A percentile compares a stretch with the other conserved stretches of the same genome.
Conservation (phyloP, 2,113 vertebrate species). For the Xyrauchen texanus region DNA sequence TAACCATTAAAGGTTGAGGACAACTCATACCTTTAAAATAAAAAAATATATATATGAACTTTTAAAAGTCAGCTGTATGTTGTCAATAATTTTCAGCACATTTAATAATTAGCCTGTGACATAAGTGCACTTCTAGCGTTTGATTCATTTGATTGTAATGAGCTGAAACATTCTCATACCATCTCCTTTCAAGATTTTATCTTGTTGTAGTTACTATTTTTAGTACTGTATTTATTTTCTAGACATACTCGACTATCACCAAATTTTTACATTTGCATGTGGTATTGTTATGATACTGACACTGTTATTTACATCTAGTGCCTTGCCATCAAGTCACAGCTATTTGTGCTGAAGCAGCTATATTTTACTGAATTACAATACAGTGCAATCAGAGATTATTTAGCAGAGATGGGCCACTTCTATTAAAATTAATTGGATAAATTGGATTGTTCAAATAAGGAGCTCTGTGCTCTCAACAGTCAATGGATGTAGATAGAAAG, state of each 20-base stretch:
- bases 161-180: not conserved
- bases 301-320: not conserved
- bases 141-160: not conserved
- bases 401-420: too few relatives aligned
- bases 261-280: not conserved
- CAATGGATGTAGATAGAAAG: too few relatives aligned
- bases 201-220: too few relatives aligned
- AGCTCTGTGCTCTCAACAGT: too few relatives aligned
- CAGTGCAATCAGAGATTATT: too few relatives aligned
- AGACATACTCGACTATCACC: not conserved
- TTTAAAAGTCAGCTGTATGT: not conserved
- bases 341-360: not conserved
- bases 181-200: not conserved
- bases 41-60: not conserved
- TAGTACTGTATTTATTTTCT: not conserved
- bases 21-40: not conserved
- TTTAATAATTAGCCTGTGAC: not conserved
- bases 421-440: too few relatives aligned
- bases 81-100: not conserved
- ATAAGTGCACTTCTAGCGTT: not conserved
- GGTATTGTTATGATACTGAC: not conserved
- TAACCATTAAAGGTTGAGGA: slow-evolving; percentile 38
- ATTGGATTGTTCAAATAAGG: too few relatives aligned
- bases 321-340: not conserved
- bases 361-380: not conserved